Conservation (phyloP, 2,797 vertebrate genomes). For the Tympanoctomys barrerae region DNA sequence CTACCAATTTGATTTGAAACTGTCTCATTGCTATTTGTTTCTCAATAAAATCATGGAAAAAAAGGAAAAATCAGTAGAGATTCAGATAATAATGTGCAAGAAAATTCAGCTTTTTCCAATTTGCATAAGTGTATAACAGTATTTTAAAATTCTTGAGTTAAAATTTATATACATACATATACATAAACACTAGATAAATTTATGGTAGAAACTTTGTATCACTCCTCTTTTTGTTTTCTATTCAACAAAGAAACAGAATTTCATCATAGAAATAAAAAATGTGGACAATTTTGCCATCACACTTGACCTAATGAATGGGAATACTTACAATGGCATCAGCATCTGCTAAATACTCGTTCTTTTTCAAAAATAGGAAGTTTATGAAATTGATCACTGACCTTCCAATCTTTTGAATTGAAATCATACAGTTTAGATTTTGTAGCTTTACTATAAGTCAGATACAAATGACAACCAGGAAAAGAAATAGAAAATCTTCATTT, state of each 20-base stretch:
- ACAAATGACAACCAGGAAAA: slow-evolving; percentile 31
- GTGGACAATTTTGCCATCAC: not conserved
- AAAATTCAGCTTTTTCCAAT: slow-evolving; percentile 15
- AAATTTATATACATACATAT: not conserved
- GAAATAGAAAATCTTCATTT: not conserved
- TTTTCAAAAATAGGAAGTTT: not conserved
- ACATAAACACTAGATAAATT: slow-evolving; percentile 9
- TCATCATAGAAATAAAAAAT: slow-evolving; percentile 39
- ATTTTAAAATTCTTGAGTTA: slow-evolving; percentile 26
- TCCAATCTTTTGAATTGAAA: slow-evolving; percentile 30
- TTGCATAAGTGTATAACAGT: not conserved
- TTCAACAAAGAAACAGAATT: not conserved
- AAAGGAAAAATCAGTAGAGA: not conserved
- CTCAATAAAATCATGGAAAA: too few relatives aligned
- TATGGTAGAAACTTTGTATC: not conserved
- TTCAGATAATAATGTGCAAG: not conserved
- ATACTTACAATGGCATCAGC: not conserved
- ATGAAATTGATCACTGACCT: not conserved
- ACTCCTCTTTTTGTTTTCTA: slow-evolving; percentile 28
- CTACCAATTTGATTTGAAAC: too few relatives aligned
- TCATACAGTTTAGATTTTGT: slow-evolving; percentile 12
- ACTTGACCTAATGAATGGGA: not conserved
- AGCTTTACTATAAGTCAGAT: not conserved
- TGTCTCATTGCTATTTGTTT: too few relatives aligned
- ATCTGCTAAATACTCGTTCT: not conserved